Evolutionary conservation across 2,888 invertebrate genomes (phyloP), one percentile per base, ranked within the genome.

Genomic region (Drosophila lacicola): DNA sequence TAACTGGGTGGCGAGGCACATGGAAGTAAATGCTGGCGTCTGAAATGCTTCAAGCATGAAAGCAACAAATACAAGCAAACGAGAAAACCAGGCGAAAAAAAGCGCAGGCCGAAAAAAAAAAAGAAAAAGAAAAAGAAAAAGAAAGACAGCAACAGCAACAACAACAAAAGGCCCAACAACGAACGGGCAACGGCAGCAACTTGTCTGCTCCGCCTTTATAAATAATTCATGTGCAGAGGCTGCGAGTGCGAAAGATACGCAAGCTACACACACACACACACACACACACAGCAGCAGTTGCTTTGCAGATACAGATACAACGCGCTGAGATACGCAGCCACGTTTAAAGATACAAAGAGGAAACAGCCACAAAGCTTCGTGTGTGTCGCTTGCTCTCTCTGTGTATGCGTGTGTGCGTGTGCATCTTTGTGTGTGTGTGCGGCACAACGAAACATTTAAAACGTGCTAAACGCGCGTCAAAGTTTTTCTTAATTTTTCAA

Each of bases 121-220:
- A 49, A 44, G n/a, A n/a, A n/a, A 25, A 51, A 45, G 33, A 70
- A 46, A 47, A 62, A 72, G 72, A 70, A 71, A 67, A 78, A 63
- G 54, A 70, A 70, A 74, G 63, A 69, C 54, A 73, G 57, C 70
- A 67, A 49, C 51, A 79, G 60, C 63, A 70, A 58, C 61, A 74
- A 57, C 82, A 82, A 63, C 70, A 54, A 64, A 73, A 70, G 57
- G 55, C 67, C 73, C 71, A 77, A 81, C 74, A 44, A 44, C 53
- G 37, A 69, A 73, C 68, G 75, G 68, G 83, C 85, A 82, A 70
- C 75, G 72, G 76, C 82, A 83, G 87, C 83, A 83, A 91, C 91
- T 92, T 89, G 91, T 90, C 91, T 92, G 92, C 91, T 91, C 92
- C 92, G 92, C 92, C 92, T 92, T 92, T 91, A 92, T 92, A 92